Conservation (phyloP, 2,797 vertebrate species). For the Schizopygopsis malacanthus region DNA sequence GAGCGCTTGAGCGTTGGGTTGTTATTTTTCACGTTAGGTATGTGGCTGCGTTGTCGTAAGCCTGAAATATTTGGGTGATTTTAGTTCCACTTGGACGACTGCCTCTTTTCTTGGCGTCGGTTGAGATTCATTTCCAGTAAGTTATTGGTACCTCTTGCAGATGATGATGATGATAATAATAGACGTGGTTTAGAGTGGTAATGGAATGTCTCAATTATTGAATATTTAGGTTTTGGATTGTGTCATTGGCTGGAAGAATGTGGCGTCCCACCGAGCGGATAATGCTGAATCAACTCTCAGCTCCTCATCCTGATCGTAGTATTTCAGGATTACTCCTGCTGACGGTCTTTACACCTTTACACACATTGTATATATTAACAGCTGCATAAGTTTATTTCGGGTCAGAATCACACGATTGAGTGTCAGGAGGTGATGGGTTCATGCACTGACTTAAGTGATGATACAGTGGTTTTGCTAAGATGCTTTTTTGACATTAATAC, state of each 20-base stretch:
- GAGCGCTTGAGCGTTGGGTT: constrained; percentile 45
- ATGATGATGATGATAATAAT: constrained; percentile 56
- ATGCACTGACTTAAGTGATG: neutral
- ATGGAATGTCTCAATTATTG: constrained; percentile 64
- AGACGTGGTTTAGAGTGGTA: constrained; percentile 59
- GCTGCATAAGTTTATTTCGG: neutral
- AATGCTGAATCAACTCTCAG: constrained; percentile 52
- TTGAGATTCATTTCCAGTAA: constrained; percentile 66
- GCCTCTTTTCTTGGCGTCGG: constrained; percentile 60
- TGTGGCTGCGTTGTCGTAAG: constrained; percentile 53
- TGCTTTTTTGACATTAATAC: neutral
- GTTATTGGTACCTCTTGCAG: constrained; percentile 57
- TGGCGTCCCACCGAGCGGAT: constrained; percentile 45
- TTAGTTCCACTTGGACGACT: constrained; percentile 56
- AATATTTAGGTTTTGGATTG: constrained; percentile 63
- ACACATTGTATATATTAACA: neutral
- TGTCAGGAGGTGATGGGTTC: neutral
- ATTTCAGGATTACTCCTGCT: constrained; percentile 11
- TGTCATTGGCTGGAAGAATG: constrained; percentile 53
- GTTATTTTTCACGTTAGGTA: constrained; percentile 49
- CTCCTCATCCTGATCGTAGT: constrained; percentile 22
- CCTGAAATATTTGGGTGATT: constrained; percentile 59
- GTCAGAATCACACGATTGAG: neutral
- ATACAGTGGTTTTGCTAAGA: neutral
- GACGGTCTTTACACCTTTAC: neutral